Percentiles rank a stretch among this genome's conserved stretches.
Evolutionary conservation across 2,888 invertebrate species (phyloP).

Genomic region (Eubasilissa splendida): DNA sequence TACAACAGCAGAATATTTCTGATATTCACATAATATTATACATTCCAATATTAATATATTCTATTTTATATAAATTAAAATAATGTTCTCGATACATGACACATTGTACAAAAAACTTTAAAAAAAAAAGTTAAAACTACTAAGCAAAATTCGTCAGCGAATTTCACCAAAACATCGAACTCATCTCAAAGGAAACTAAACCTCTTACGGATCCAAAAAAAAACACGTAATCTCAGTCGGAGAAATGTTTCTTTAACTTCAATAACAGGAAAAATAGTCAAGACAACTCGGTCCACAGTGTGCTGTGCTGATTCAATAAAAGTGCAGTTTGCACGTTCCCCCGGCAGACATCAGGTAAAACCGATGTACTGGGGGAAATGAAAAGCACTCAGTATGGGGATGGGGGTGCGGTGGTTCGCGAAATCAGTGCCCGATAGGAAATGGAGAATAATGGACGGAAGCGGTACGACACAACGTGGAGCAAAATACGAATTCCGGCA

Average conservation of each 20-base stretch:
- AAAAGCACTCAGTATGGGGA: background rate
- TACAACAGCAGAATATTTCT: too few relatives aligned
- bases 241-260: slow-evolving; percentile 23
- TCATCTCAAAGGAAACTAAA: slow-evolving; percentile 18
- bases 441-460: background rate
- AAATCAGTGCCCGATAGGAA: background rate
- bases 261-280: slow-evolving; percentile 28
- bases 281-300: slow-evolving; percentile 4
- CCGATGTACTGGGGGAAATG: background rate
- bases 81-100: too few relatives aligned
- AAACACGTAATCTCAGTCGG: slow-evolving; percentile 28
- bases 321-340: background rate
- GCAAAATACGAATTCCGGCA: too few relatives aligned
- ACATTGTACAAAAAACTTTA: too few relatives aligned
- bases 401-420: background rate
- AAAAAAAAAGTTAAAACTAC: too few relatives aligned
- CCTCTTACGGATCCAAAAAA: slow-evolving; percentile 15
- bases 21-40: too few relatives aligned
- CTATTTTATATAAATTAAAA: too few relatives aligned
- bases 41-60: too few relatives aligned
- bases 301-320: slow-evolving; percentile 14
- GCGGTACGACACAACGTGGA: too few relatives aligned
- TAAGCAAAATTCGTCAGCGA: background rate
- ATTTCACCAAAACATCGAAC: slow-evolving; percentile 8
- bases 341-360: slow-evolving; percentile 9